These are phyloP conservation scores for Fistularia tabacaria DNA, from an alignment of 2,797 vertebrate species.

Conservation along the genomic window DNA sequence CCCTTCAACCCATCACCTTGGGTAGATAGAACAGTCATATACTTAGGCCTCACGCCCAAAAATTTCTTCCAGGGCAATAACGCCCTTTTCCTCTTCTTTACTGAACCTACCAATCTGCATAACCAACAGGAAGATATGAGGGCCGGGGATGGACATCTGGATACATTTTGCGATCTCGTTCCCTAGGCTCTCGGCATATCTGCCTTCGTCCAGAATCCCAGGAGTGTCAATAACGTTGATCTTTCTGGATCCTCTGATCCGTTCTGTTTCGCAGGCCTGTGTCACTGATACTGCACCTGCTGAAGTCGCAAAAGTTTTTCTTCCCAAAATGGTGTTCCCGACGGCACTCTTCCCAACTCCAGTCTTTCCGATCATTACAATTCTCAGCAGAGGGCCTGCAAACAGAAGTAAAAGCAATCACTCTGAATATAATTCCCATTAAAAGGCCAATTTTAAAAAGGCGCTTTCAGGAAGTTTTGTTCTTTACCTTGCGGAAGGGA, in stretches of 20 bases:
- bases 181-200: conserved; percentile 14
- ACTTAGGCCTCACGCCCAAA: conserved; percentile 18
- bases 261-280: conserved; percentile 4
- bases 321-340: conserved; percentile 37
- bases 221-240: conserved; percentile 35
- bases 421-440: neutral
- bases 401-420: neutral
- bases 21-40: conserved; percentile 42
- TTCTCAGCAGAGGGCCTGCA: conserved; percentile 32
- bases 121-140: conserved; percentile 39
- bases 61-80: conserved; percentile 33
- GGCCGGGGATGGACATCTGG: conserved; percentile 29
- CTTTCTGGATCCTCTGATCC: neutral
- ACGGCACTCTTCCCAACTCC: conserved; percentile 47
- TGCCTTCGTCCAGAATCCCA: conserved; percentile 29
- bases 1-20: conserved; percentile 25
- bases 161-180: conserved; percentile 42
- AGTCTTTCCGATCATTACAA: conserved; percentile 55
- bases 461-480: too few species aligned
- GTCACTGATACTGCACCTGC: conserved; percentile 25
- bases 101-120: conserved; percentile 42
- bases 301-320: neutral
- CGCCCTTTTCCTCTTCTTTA: conserved; percentile 30
- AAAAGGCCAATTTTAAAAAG: too few species aligned
- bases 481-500: too few species aligned